Conservation (phyloP, 2,113 vertebrate species). For the Chloroceryle aenea region DNA sequence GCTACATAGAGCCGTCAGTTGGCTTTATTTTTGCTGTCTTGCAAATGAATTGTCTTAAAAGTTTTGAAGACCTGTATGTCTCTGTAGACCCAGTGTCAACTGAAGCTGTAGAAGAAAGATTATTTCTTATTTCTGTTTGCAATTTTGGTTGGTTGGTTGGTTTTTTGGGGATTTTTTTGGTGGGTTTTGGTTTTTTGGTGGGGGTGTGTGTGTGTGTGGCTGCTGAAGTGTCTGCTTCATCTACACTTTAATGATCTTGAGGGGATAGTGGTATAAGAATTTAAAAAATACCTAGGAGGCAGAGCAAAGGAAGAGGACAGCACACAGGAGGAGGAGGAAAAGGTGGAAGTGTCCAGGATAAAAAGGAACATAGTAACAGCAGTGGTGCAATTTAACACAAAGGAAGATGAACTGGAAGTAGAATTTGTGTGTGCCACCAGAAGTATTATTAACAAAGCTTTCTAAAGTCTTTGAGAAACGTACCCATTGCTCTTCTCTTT, state of each 20-base stretch:
- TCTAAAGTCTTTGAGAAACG: not conserved
- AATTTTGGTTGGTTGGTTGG: no score
- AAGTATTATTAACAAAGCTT: not conserved
- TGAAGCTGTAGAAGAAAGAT: not conserved
- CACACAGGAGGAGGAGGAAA: not conserved
- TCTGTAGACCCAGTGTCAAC: not conserved
- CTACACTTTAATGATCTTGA: not conserved
- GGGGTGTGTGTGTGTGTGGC: no score
- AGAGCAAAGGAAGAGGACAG: not conserved
- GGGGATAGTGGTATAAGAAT: not conserved
- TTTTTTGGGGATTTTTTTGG: no score
- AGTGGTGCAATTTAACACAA: not conserved
- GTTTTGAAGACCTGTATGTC: not conserved
- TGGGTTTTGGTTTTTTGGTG: no score
- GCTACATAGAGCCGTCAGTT: accelerated
- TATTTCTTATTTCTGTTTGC: not conserved
- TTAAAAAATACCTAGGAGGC: not conserved
- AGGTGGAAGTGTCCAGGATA: not conserved
- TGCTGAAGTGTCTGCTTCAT: not conserved
- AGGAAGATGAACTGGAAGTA: not conserved
- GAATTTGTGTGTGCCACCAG: not conserved
- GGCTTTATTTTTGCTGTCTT: not conserved
- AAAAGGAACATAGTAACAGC: not conserved
- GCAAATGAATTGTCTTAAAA: not conserved
- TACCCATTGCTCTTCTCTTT: not conserved